These are phyloP conservation scores for Alcis repandata DNA, from an alignment of 2,888 invertebrate species.

Conservation along the genomic window DNA sequence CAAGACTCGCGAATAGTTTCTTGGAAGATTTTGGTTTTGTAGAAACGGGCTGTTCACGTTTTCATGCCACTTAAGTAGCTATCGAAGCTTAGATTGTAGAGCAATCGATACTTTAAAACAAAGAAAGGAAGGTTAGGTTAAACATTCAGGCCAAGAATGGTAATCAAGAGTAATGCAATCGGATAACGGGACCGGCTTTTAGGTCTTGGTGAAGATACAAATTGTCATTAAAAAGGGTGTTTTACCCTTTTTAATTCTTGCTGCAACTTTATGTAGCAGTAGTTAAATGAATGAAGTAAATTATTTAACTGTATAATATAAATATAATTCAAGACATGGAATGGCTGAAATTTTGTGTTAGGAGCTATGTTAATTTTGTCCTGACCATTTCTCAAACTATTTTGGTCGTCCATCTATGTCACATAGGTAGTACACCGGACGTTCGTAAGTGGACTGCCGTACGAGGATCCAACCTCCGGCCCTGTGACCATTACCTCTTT, in stretches of 20 bases:
- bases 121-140: background rate
- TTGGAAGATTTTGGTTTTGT: background rate
- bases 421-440: constrained; percentile 52
- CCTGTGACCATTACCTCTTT: constrained; percentile 51
- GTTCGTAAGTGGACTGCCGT: constrained; percentile 58
- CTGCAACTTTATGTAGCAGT: no score
- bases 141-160: no score
- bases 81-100: background rate
- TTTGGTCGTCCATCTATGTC: constrained; percentile 23
- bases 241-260: no score
- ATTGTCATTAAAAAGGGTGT: no score
- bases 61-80: background rate
- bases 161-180: no score
- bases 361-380: no score
- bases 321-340: no score
- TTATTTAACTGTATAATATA: no score
- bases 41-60: background rate
- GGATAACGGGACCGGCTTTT: no score
- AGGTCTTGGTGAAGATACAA: no score
- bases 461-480: constrained; percentile 47
- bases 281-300: no score
- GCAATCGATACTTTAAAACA: background rate
- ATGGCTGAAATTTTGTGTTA: background rate
- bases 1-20: background rate
- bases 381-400: constrained; percentile 22